Percentiles rank a stretch among this genome's conserved stretches.
phyloP scores from a whole-genome alignment of 2,113 vertebrate genomes.

The Otus sunia region DNA sequence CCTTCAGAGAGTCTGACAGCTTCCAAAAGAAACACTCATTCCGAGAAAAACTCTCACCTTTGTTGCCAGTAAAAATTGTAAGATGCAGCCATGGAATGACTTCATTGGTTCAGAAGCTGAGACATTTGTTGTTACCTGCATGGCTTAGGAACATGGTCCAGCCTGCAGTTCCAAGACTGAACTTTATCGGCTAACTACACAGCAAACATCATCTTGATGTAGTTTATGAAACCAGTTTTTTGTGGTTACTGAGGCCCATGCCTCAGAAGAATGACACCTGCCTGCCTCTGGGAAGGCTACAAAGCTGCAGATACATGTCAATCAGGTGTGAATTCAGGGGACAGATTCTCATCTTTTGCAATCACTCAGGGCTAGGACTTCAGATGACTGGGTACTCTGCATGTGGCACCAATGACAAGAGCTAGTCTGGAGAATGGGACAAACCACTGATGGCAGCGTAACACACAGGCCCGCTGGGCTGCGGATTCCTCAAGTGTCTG shows the following conservation, averaged over 20 bases:
- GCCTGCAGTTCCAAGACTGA: neutral
- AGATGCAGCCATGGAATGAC: neutral
- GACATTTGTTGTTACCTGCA: neutral
- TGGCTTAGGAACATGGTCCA: neutral
- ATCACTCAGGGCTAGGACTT: too few species aligned
- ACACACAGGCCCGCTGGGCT: neutral
- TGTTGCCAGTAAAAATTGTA: neutral
- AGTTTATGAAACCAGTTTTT: neutral
- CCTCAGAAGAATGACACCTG: neutral
- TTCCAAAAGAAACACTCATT: neutral
- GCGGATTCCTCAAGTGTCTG: neutral
- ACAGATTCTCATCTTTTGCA: neutral
- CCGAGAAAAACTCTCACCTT: neutral
- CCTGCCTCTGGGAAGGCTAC: neutral
- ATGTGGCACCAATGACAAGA: rapidly evolving
- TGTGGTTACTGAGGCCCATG: neutral
- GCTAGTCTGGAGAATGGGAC: too few species aligned
- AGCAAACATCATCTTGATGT: neutral
- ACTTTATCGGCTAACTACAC: rapidly evolving
- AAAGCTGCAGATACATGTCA: neutral
- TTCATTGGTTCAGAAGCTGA: neutral
- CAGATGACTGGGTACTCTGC: neutral
- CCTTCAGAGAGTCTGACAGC: neutral
- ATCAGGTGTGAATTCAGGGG: neutral
- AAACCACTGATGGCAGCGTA: rapidly evolving